phyloP scores from a whole-genome alignment of 2,888 invertebrate species.

The Zonitis immaculata region DNA sequence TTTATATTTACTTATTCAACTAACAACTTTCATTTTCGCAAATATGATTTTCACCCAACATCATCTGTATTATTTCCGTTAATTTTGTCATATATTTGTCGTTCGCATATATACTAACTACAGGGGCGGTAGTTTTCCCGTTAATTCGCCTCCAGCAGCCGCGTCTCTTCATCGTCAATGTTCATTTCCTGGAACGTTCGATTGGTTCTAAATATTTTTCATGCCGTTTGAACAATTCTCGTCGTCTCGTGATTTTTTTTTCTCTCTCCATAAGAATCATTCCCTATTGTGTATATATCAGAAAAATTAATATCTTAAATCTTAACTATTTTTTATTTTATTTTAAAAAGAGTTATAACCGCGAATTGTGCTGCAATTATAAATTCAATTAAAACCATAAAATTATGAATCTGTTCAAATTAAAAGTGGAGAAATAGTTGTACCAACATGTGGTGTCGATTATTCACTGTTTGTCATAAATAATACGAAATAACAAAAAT shows the following conservation, averaged over 20 bases:
- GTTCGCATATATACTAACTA: background rate
- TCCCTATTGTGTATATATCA: no score
- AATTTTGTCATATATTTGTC: conserved; percentile 26
- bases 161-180: no score
- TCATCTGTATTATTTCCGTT: conserved; percentile 28
- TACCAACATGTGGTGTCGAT: background rate
- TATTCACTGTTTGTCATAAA: background rate
- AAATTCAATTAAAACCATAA: background rate
- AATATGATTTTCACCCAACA: conserved; percentile 2
- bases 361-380: background rate
- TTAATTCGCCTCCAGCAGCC: no score
- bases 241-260: no score
- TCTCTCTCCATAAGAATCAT: no score
- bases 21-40: conserved; percentile 5
- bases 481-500: background rate
- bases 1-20: background rate
- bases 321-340: no score
- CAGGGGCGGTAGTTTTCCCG: conserved; percentile 14
- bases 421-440: background rate
- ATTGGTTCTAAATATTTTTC: conserved; percentile 22
- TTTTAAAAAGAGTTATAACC: background rate
- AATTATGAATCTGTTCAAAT: background rate
- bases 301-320: no score
- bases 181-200: conserved; percentile 27
- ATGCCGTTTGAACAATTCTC: conserved; percentile 8